Base-by-base conservation (phyloP, 1,140 invertebrate genomes). In the Euura lappo region DNA sequence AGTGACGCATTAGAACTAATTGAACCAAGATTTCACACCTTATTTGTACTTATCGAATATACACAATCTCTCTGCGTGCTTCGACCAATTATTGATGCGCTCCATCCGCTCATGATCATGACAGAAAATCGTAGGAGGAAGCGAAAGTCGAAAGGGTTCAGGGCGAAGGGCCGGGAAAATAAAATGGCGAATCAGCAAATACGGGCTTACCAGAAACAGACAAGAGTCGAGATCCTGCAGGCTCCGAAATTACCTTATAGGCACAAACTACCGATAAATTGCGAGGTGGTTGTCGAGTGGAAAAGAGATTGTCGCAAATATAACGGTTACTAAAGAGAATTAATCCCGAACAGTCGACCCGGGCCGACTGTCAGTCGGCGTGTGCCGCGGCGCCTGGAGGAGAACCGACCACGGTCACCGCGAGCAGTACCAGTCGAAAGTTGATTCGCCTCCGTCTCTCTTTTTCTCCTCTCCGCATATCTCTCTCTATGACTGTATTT, bases 321-420 rank as follows among this genome's bases (percentile, higher is more conserved):
- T 60, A 60, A 4, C 5, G 51, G 6, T 3, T 11, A n/a, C 6
- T n/a, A 5, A 6, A 60, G 51, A 60, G 51, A 8, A 60, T 3
- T 6, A 6, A 11, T n/a, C 10, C 51, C 51, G 51, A 60, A 60
- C 8, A 60, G 51, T 60, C 51, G 3, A 5, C 51, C 13, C 51
- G 51, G 51, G 51, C 51, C 51, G 51, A 60, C 51, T 60, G 51
- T 60, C 51, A 60, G 51, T 60, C 51, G 51, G 51, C 51, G 51
- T 60, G 51, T 60, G 51, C 3, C 51, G 13, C 51, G 51, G 51
- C 51, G 51, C 3, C 51, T 60, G 51, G 8, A 60, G 51, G 13
- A 60, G 51, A 60, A 4, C 51, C 51, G 51, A 60, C 51, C 6
- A n/a, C 5, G 51, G 51, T 60, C 51, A 60, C 51, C 51, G 13